Conservation (phyloP, 2,113 vertebrate genomes). For the Dipodomys merriami region DNA sequence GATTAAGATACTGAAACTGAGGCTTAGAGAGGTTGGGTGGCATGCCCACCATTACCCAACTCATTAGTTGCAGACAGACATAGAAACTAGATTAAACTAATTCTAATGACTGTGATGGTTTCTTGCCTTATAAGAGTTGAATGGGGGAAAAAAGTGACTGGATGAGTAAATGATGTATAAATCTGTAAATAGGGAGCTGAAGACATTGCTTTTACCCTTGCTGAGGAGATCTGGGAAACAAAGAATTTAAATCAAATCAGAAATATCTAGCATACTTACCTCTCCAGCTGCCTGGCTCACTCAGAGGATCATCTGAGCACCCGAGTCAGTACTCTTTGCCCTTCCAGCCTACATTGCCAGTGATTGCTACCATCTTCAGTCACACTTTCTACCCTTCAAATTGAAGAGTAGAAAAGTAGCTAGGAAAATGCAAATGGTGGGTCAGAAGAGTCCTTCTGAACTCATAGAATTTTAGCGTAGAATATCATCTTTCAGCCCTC, state of each 20-base stretch:
- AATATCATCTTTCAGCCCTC: not conserved
- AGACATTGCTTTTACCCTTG: not conserved
- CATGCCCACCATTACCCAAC: not conserved
- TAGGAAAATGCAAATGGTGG: not conserved
- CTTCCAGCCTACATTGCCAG: not conserved
- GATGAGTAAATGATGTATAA: not conserved
- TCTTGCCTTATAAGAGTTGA: not conserved
- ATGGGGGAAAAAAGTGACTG: not conserved
- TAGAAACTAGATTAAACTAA: not conserved
- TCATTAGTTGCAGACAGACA: not conserved
- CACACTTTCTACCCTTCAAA: not conserved
- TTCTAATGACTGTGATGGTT: not conserved
- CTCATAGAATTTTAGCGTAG: accelerated
- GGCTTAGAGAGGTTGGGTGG: not conserved
- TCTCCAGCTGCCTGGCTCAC: not conserved
- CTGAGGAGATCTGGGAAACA: not conserved
- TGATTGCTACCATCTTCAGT: not conserved
- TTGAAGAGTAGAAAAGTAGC: not conserved
- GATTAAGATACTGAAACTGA: not conserved
- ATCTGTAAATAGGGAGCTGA: not conserved
- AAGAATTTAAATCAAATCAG: not conserved
- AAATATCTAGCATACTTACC: not conserved
- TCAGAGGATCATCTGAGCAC: not conserved
- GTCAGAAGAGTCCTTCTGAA: not conserved
- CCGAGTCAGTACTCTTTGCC: not conserved